Evolutionary conservation across 2,888 invertebrate genomes (phyloP).

Genomic region (Osmoderma eremita): DNA sequence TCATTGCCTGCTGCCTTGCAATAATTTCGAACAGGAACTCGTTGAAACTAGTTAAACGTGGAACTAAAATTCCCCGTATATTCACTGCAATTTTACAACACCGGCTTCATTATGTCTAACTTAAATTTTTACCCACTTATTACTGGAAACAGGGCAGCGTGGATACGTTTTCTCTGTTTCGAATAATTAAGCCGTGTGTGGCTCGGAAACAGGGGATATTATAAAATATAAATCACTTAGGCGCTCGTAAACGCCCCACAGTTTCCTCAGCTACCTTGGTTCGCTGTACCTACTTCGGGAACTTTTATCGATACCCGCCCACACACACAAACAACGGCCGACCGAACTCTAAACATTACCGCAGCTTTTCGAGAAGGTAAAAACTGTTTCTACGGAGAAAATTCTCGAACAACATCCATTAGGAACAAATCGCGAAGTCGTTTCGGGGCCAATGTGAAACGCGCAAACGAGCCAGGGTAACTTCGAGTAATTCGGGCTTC

Average conservation of each 20-base stretch:
- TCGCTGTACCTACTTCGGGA: conserved; percentile 4
- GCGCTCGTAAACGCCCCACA: conserved; percentile 7
- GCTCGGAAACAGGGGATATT: conserved; percentile 3
- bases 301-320: conserved; percentile 26
- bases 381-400: conserved; percentile 9
- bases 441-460: neutral
- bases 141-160: too few species aligned
- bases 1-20: too few species aligned
- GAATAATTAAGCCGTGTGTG: too few species aligned
- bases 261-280: neutral
- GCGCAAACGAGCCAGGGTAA: conserved; percentile 15
- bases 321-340: neutral
- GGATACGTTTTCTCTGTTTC: too few species aligned
- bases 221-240: conserved; percentile 25
- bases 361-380: neutral
- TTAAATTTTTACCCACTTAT: too few species aligned
- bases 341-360: conserved; percentile 9
- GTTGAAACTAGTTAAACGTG: too few species aligned
- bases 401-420: conserved; percentile 34
- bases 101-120: too few species aligned
- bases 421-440: conserved; percentile 30
- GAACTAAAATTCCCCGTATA: too few species aligned
- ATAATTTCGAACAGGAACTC: too few species aligned
- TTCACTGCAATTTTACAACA: too few species aligned
- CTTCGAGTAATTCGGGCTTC: conserved; percentile 17